Base-by-base conservation (phyloP, 2,888 invertebrate species). In the Ephialtes manifestator region DNA sequence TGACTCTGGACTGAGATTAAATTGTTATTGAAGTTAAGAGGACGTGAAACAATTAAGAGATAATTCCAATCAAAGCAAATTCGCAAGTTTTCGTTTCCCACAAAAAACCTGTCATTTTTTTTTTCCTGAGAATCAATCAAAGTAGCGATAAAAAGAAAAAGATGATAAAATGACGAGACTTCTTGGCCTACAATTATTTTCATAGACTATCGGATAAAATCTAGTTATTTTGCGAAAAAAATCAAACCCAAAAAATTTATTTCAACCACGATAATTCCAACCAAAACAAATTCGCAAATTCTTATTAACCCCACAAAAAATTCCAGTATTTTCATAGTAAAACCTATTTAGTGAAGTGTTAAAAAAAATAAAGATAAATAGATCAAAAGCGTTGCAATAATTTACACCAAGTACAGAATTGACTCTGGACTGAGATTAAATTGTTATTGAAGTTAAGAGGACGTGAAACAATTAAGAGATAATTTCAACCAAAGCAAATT, bases 221-320 rank as follows among this genome's bases (percentile, higher is more conserved):
- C 10, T 35, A 63, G 60, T 63, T 63, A 63, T 63, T 35, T 35
- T 28, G 35, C 35, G n/a, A 46, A 46, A 46, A 46, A 46, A 11
- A 15, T 46, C 3, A 15, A 15, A 15, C 13, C 46, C 46, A 15
- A 15, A 46, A 46, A 15, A 46, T 46, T 0, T 15, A 1, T 46
- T 15, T 46, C 13, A 4, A 46, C 15, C 0, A 46, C 13, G 13
- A 46, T 4, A 46, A 46, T 46, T 3, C 3, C 2, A 46, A 11
- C 1, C 4, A 15, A 46, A 13, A 1, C 4, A 46, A 46, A 46
- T 15, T 46, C 39, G 39, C 39, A 46, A 46, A 11, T 46, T 15
- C 11, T 15, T 11, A 46, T 46, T 4, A 46, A 4, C 15, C 0
- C 13, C 13, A 46, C 46, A 46, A 46, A 46, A 35, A 35, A 35